Percentiles rank a stretch among this genome's conserved stretches.
phyloP scores from a whole-genome alignment of 64 coral and sea anemone genomes.

The Stylophora pistillata region DNA sequence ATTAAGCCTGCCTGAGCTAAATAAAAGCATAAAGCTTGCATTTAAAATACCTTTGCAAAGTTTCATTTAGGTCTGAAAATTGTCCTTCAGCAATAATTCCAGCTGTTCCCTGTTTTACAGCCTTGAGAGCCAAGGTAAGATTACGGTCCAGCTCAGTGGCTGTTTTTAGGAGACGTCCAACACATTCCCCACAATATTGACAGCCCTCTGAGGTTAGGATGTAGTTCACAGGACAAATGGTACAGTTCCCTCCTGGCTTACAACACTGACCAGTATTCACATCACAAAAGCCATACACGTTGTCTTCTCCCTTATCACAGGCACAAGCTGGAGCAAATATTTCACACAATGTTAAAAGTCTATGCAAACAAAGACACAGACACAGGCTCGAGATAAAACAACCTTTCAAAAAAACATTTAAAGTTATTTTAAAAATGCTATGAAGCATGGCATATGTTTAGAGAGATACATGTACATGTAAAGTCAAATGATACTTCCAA shows the following conservation, averaged over 20 bases:
- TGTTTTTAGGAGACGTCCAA: slow-evolving; percentile 65
- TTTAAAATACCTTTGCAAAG: slow-evolving; percentile 50
- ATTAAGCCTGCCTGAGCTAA: too few relatives aligned
- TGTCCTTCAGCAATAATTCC: slow-evolving; percentile 46
- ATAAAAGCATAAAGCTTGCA: not conserved
- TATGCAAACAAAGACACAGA: too few relatives aligned
- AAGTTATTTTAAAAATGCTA: too few relatives aligned
- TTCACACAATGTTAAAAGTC: not conserved
- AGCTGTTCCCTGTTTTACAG: slow-evolving; percentile 47
- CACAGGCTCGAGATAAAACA: too few relatives aligned
- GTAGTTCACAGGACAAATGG: slow-evolving; percentile 82
- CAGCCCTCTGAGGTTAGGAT: slow-evolving; percentile 70
- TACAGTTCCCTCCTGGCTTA: slow-evolving; percentile 79
- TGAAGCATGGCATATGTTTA: too few relatives aligned
- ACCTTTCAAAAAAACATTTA: not conserved
- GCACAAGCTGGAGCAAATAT: slow-evolving; percentile 58
- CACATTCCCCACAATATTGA: slow-evolving; percentile 93
- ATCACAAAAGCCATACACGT: slow-evolving; percentile 90
- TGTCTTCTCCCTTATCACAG: slow-evolving; percentile 55
- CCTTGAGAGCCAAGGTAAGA: slow-evolving; percentile 59
- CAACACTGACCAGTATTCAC: slow-evolving; percentile 91
- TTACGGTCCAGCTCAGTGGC: slow-evolving; percentile 64
- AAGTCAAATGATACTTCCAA: too few relatives aligned
- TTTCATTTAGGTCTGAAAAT: slow-evolving; percentile 58
- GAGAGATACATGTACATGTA: too few relatives aligned